Conservation (phyloP, 2,113 vertebrate genomes). For the Muntiacus reevesi region DNA sequence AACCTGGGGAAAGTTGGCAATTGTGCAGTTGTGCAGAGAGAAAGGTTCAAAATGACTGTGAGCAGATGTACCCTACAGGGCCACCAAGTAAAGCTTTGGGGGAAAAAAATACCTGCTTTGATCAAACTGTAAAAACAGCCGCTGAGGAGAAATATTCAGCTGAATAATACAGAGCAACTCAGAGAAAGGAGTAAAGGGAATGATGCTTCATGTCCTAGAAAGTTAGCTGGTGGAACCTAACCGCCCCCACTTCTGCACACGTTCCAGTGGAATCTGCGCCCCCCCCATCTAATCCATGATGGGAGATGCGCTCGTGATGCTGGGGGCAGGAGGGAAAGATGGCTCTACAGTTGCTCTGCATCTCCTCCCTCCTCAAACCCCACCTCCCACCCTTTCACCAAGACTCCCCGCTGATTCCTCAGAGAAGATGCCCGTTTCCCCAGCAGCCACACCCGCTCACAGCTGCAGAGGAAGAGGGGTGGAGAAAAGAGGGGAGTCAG, state of each 20-base stretch:
- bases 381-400: not conserved
- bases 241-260: not conserved
- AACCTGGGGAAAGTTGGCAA: conserved; percentile 18
- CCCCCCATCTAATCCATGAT: not conserved
- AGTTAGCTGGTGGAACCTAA: too few relatives aligned
- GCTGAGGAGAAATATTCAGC: not conserved
- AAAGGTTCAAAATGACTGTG: not conserved
- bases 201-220: not conserved
- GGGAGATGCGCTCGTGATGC: accelerated
- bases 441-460: not conserved
- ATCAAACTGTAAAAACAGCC: not conserved
- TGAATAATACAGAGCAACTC: not conserved
- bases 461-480: not conserved
- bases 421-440: not conserved
- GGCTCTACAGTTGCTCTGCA: not conserved
- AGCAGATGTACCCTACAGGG: not conserved
- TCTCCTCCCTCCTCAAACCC: not conserved
- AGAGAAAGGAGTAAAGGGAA: not conserved
- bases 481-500: too few relatives aligned
- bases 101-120: conserved; percentile 19
- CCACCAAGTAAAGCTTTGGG: conserved; percentile 10
- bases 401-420: not conserved
- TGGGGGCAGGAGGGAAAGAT: not conserved
- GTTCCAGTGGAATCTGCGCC: accelerated
- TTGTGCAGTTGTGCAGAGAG: not conserved